Conservation (phyloP, 53 echinoderm and acorn worm species). For the Astropecten irregularis region DNA sequence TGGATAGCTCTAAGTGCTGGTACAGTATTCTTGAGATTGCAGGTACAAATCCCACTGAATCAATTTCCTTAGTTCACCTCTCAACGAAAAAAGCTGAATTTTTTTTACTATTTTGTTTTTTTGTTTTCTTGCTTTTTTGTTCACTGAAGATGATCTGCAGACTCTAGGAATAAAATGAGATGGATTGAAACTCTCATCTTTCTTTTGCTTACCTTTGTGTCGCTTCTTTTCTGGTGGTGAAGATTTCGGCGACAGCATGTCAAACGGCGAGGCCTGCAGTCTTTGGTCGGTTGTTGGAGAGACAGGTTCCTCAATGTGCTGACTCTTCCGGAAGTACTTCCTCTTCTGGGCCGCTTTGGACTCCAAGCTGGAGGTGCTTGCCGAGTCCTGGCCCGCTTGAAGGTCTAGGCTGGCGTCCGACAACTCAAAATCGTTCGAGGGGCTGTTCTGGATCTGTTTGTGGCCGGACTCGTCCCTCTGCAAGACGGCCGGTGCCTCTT, state of each 20-base stretch:
- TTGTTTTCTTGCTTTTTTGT: no score
- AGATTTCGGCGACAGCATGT: conserved; percentile 56
- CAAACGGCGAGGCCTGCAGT: conserved; percentile 8
- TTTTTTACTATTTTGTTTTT: no score
- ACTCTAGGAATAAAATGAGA: no score
- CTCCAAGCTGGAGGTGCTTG: conserved; percentile 63
- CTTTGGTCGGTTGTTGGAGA: conserved; percentile 45
- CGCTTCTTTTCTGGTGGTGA: conserved; percentile 92
- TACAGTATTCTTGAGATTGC: no score
- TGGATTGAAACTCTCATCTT: no score
- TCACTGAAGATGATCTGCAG: no score
- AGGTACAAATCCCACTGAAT: no score
- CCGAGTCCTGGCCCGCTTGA: conserved; percentile 65
- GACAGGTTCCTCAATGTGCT: conserved; percentile 60
- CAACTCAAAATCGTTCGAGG: conserved; percentile 25
- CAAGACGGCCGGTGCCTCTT: conserved; percentile 48
- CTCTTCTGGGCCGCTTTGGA: conserved; percentile 84
- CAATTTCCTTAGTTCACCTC: no score
- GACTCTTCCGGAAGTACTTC: conserved; percentile 72
- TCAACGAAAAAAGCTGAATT: no score
- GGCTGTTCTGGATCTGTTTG: conserved; percentile 20
- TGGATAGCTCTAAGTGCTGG: no score
- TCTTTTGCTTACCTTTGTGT: conserved; percentile 89
- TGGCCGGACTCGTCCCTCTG: conserved; percentile 6
- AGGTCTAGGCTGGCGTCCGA: conserved; percentile 69